Base-by-base conservation (phyloP, 2,797 vertebrate species). In the Clarias laeviceps region DNA sequence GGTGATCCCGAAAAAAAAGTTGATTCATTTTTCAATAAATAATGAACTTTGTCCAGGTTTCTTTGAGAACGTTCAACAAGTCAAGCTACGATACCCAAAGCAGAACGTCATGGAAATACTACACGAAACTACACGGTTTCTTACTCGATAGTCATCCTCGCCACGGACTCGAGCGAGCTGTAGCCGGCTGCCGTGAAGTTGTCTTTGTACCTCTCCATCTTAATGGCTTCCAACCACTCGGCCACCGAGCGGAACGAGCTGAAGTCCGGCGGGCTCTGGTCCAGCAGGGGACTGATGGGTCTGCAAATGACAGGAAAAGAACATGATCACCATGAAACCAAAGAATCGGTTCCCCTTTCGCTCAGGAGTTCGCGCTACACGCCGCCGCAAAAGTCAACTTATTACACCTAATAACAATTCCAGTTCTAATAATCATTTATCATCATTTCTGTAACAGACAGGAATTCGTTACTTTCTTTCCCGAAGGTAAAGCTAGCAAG, bases 171-270 rank as follows among this genome's bases (percentile, higher is more conserved):
- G 91, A 99, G 95, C 83, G 97, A 97, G 94, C 96, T 97, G 94
- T 99, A 99, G 91, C 98, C 98, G 70, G 98, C 97, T 86, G 98
- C 97, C 91, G 97, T 98, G 95, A 99, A 99, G 95, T 98, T 99
- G 94, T 99, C 98, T 91, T 97, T 95, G 93, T 99, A 99, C 93
- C 97, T 95, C 93, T 99, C 98, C 98, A 99, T 99, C 95, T 99
- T 99, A 96, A 99, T 99, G 95, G 98, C 97, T 95, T 99, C 97
- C 92, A 99, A 95, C 98, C 98, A 99, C 94, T 99, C 98, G 91
- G 96, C 97, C 93, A 99, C 97, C 69, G 98, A 97, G 94, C 97
- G 96, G 93, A 99, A 99, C 90, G 98, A 93, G 88, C 96, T 97
- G 94, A 99, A 99, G 93, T 99, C 97, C 85, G 97, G 97, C 89